Evolutionary conservation across 2,888 invertebrate species (phyloP), one percentile per base, ranked within the genome.

Genomic region (Glaucopsyche alexis): DNA sequence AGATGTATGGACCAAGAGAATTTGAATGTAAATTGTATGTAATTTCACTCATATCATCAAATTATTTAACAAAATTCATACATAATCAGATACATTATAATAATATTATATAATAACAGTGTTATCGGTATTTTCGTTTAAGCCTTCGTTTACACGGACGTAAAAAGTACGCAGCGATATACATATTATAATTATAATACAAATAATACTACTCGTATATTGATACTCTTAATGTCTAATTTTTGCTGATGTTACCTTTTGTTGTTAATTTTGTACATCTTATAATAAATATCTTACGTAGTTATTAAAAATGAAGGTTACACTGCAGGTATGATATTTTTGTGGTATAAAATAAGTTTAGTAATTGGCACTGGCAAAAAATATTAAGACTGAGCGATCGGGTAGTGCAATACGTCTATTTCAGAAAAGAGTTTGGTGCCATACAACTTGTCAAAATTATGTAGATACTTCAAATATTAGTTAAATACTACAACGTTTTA

Each of bases 341-440:
- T 0, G 6, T 13, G 29, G 11, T 7, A 1, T 67, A 45, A 67
- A 67, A 9, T 67, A 67, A 40, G n/a, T 67, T 67, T 45, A 45
- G 45, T 3, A 45, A 67, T 67, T 11, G 75, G 75, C 79, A 78
- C 77, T 81, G 79, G 78, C 78, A 69, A 77, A 76, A 78, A 74
- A 75, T 75, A 76, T 81, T 82, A 88, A 89, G 91, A 90, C 91
- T 90, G 90, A 90, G 77, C 80, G 79, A 81, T 83, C 83, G 92
- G 92, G 92, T 85, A 85, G 92, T 92, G 92, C 92, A 92, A 92
- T 91, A 90, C 77, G 77, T 78, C 75, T 49, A 7, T 29, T 49
- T 45, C 19, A 7, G 49, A 14, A 45, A 13, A 19, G 42, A 7
- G 13, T 60, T 60, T 14, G 0, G 69, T 69, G 69, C 69, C 69